Evolutionary conservation across 1,140 invertebrate genomes (phyloP), one percentile per base, ranked within the genome.

Genomic region (Drosophila kikkawai): DNA sequence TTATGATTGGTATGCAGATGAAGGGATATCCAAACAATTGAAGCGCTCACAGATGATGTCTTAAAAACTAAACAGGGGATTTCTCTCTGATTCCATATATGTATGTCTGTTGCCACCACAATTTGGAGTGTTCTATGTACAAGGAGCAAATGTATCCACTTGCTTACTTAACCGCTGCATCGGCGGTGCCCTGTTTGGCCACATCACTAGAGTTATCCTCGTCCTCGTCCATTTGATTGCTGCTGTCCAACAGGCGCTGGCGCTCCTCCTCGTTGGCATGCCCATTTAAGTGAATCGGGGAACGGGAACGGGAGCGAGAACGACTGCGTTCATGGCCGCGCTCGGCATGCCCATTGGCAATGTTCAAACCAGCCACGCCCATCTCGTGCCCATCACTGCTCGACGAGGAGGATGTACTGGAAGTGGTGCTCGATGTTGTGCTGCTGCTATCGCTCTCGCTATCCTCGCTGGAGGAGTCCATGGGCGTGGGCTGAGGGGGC

Each of bases 401-500:
- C 48, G 57, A 67, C 6, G 85, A 88, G 0, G 82, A 78, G n/a
- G 86, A 80, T 7, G 75, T 82, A 36, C 80, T 83, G 47, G 91
- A 91, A 37, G 91, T 91, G 29, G 88, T 91, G 15, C 61, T 84
- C 1, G 91, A 92, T 29, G 87, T 92, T 12, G 87, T 69, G 53
- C 90, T 92, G 50, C 91, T 92, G 69, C 91, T 92, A 60, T 92
- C 91, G 70, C 91, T 92, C 73, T 92, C 91, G 66, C 91, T 92
- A 36, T 92, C 91, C 55, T 92, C 91, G 63, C 91, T 92, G 6
- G 91, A 87, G 4, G 91, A 92, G 50, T 91, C 91, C 91, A 92
- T 92, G 1, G 85, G 82, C 7, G 91, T 92, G 7, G 91, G 85
- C 57, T 88, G 82, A 4, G 47, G 17, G 6, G 32, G 11, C 22